A percentile compares a stretch with the other conserved stretches of the same genome.
Evolutionary conservation across 2,797 vertebrate genomes (phyloP).

Genomic region (Novumbra hubbsi): DNA sequence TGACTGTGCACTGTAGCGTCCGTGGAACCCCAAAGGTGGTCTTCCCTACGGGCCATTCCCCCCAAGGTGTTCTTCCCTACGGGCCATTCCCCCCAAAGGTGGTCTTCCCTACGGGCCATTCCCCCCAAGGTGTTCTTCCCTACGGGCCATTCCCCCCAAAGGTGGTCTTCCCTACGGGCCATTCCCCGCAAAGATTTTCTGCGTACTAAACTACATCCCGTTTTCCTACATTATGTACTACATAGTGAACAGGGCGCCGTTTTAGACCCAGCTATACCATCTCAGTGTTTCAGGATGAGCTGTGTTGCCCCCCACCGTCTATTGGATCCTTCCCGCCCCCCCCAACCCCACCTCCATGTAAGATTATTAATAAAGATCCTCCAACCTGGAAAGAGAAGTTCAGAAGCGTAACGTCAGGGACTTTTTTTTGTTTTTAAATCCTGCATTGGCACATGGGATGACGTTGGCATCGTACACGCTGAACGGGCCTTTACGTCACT

Average conservation of each 20-base stretch:
- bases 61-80: constrained; percentile 59
- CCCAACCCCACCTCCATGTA: constrained; percentile 54
- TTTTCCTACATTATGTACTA: not conserved
- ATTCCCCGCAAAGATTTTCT: constrained; percentile 27
- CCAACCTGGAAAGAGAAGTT: constrained; percentile 53
- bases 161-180: constrained; percentile 57
- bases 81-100: constrained; percentile 44
- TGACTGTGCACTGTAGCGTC: constrained; percentile 78
- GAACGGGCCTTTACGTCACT: constrained; percentile 42
- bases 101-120: constrained; percentile 23
- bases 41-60: constrained; percentile 28
- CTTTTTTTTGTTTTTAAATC: not conserved
- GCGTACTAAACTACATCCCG: not conserved
- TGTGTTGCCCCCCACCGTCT: constrained; percentile 51
- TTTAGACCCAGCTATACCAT: constrained; percentile 16
- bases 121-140: constrained; percentile 31
- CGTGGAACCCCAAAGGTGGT: constrained; percentile 54
- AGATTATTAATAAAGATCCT: constrained; percentile 56
- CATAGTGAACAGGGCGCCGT: not conserved
- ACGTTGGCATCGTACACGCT: constrained; percentile 55
- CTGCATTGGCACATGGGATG: constrained; percentile 63
- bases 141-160: constrained; percentile 54
- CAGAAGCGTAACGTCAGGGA: constrained; percentile 49
- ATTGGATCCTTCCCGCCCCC: constrained; percentile 57
- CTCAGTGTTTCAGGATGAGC: constrained; percentile 61